Evolutionary conservation across 2,888 invertebrate genomes (phyloP).

Genomic region (Athalia circularis): DNA sequence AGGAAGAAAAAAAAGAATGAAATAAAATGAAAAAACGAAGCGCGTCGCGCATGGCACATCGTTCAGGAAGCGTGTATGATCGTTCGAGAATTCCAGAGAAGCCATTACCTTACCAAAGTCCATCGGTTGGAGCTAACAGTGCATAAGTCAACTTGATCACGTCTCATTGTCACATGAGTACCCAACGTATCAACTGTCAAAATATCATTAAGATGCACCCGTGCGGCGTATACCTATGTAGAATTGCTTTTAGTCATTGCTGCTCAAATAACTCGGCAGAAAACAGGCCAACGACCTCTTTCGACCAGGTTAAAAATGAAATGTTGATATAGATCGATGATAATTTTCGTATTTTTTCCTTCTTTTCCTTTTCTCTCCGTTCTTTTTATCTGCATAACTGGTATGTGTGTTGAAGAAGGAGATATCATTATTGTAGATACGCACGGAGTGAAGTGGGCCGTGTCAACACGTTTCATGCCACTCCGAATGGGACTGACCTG

Average conservation of each 20-base stretch:
- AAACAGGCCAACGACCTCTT: conserved; percentile 2
- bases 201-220: neutral
- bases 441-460: conserved; percentile 10
- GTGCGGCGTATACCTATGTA: neutral
- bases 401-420: neutral
- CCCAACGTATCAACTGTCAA: neutral
- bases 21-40: neutral
- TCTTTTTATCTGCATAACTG: neutral
- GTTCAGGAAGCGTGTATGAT: neutral
- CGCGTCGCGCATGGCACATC: neutral
- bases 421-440: neutral
- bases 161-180: conserved; percentile 19
- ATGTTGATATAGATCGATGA: neutral
- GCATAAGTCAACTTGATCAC: conserved; percentile 11
- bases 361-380: conserved; percentile 21
- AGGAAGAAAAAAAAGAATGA: neutral
- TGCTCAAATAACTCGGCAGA: neutral
- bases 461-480: conserved; percentile 9
- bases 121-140: neutral
- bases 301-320: neutral
- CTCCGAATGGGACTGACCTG: neutral
- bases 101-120: conserved; percentile 31
- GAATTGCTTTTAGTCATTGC: neutral
- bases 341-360: neutral
- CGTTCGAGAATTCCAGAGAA: conserved; percentile 22